These are phyloP conservation scores for Itoplectis maculator DNA, from an alignment of 2,888 invertebrate genomes.

Conservation along the genomic window DNA sequence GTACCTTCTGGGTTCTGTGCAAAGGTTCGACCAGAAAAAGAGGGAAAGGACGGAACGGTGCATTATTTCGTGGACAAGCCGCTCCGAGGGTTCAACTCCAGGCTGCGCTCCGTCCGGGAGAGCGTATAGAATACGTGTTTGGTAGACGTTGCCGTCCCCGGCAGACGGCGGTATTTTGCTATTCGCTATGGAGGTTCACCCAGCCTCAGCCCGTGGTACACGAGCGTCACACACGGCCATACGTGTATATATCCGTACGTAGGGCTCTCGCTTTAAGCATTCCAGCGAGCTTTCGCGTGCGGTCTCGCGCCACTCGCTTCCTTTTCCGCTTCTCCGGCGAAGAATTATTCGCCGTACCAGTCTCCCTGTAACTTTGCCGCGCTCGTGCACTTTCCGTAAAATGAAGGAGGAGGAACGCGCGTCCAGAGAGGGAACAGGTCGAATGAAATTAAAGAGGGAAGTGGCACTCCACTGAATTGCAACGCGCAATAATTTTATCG, in stretches of 20 bases:
- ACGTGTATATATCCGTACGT: constrained; percentile 2
- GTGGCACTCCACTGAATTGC: neutral
- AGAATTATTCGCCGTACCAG: constrained; percentile 18
- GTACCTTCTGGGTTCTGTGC: neutral
- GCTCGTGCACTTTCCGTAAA: neutral
- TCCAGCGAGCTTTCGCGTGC: constrained; percentile 24
- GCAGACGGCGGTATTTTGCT: neutral
- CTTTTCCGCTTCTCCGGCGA: constrained; percentile 7
- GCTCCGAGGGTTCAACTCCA: constrained; percentile 4
- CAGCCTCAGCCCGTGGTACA: neutral
- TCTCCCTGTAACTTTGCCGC: neutral
- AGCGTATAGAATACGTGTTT: constrained; percentile 34
- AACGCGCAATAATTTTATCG: constrained; percentile 3
- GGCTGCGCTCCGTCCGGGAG: neutral
- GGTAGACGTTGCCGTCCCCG: neutral
- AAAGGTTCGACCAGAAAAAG: constrained; percentile 6
- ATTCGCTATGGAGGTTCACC: neutral
- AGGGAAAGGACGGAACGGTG: constrained; percentile 6
- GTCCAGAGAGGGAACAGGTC: neutral
- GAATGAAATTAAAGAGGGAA: neutral
- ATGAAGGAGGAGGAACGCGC: neutral
- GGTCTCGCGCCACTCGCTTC: constrained; percentile 17
- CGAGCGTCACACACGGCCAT: neutral
- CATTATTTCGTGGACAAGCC: constrained; percentile 16
- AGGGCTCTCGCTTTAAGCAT: constrained; percentile 19